Conservation (phyloP, 2,113 vertebrate species). For the Notechis scutatus region DNA sequence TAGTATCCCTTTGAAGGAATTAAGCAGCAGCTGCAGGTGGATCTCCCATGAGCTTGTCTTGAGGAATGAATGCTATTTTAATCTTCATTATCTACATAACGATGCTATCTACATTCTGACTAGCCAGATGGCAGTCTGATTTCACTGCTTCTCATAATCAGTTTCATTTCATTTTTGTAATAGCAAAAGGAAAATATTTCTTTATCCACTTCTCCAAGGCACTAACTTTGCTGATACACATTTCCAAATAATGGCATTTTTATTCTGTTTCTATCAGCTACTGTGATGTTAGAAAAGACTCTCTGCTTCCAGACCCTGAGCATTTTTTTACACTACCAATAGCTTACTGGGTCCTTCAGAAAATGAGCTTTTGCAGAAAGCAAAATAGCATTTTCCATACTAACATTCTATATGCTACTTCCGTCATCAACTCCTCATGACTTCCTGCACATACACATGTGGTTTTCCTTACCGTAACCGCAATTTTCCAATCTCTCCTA, state of each 20-base stretch:
- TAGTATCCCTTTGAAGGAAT: constrained; percentile 40
- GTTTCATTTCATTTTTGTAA: constrained; percentile 40
- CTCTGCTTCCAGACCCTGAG: background rate
- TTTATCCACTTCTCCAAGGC: background rate
- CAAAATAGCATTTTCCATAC: background rate
- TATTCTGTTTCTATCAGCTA: background rate
- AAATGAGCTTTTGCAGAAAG: background rate
- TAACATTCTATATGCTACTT: background rate
- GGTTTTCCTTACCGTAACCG: background rate
- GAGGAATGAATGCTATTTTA: constrained; percentile 33
- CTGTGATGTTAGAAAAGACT: background rate
- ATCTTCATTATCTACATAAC: constrained; percentile 48
- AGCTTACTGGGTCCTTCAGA: background rate
- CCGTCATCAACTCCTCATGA: background rate
- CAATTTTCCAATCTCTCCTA: background rate
- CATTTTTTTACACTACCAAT: background rate
- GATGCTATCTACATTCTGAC: constrained; percentile 35
- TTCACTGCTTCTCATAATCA: constrained; percentile 45
- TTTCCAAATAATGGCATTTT: background rate
- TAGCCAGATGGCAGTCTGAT: constrained; percentile 51
- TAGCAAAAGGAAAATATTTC: background rate
- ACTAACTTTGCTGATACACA: background rate
- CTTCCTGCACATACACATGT: background rate
- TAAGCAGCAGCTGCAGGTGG: constrained; percentile 29
- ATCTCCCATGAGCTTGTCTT: constrained; percentile 41